Evolutionary conservation across 2,113 vertebrate species (phyloP), one percentile per base, ranked within the genome.

Genomic region (Etheostoma cragini): DNA sequence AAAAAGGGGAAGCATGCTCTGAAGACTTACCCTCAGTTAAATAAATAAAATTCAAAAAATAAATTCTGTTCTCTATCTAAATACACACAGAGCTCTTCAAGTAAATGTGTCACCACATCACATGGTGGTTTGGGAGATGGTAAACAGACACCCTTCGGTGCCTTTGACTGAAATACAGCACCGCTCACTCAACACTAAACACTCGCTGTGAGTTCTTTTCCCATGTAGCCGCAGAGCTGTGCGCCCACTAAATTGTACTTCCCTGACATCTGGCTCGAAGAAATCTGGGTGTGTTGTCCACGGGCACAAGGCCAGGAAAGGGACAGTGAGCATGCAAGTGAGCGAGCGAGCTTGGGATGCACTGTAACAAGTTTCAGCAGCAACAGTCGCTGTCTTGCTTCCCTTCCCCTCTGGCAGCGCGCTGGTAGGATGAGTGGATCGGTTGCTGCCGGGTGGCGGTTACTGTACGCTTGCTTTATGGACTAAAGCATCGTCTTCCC

Each of bases 391-490:
- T 49, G 80, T 56, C 57, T 65, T 62, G 50, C 72, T 54, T 61
- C 50, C 72, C 58, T 80, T 71, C 72, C 66, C 24, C 63, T 50
- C 58, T 65, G 77, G 78, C 73, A 70, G 78, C 73, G 11, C 14
- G 56, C 66, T 3, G 38, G 57, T 1, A 79, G 87, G 85, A 82
- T 81, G 88, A 84, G 84, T 72, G 76, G 79, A 71, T 22, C 16
- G 69, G 56, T 56, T 2, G 74, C 83, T 77, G 81, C 65, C 35
- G 80, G 72, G 80, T 87, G 90, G 86, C 84, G 76, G 78, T 86
- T 89, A 87, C 85, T 90, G 84, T 91, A 88, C 78, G 85, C 53
- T 30, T 86, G 82, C 88, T 89, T 93, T 91, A 91, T 92, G 87
- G 87, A 93, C 76, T 91, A 73, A 78, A 88, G 72, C 90, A 4